phyloP scores from a whole-genome alignment of 2,797 vertebrate genomes.

The Betta splendens region DNA sequence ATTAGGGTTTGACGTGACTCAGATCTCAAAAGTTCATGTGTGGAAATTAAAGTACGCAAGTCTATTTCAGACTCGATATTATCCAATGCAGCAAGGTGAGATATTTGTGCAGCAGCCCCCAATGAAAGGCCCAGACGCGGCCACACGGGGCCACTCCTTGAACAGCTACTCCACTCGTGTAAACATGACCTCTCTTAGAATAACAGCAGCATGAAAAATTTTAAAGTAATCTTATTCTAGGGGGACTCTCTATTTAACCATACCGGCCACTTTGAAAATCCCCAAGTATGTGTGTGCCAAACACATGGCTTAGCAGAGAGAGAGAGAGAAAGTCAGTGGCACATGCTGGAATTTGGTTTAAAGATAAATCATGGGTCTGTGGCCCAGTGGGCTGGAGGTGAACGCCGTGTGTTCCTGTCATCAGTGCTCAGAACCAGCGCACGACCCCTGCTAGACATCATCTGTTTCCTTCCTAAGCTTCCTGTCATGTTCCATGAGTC shows the following conservation, averaged over 20 bases:
- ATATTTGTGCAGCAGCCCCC: not conserved
- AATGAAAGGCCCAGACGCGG: constrained; percentile 17
- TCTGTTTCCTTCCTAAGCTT: constrained; percentile 66
- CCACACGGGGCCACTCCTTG: constrained; percentile 36
- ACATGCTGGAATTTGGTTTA: constrained; percentile 54
- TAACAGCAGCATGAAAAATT: constrained; percentile 63
- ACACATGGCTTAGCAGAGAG: constrained; percentile 62
- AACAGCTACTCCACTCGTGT: constrained; percentile 64
- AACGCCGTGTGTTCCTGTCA: constrained; percentile 72
- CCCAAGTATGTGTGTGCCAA: constrained; percentile 48
- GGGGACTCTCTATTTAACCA: constrained; percentile 59
- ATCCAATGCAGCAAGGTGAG: not conserved
- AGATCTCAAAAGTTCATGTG: constrained; percentile 45
- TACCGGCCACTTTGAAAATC: constrained; percentile 61
- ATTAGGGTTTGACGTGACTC: constrained; percentile 53
- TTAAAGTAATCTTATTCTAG: constrained; percentile 59
- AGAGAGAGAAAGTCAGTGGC: constrained; percentile 57
- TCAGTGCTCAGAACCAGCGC: constrained; percentile 69
- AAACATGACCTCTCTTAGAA: constrained; percentile 75
- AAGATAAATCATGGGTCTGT: constrained; percentile 64
- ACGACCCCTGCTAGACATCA: constrained; percentile 61
- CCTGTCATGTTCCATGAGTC: constrained; percentile 57
- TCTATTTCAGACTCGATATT: not conserved
- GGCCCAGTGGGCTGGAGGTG: constrained; percentile 44
- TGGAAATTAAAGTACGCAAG: constrained; percentile 3